Percentiles rank a stretch among this genome's conserved stretches.
These are phyloP conservation scores for Dendrolimus pini DNA, from an alignment of 2,888 invertebrate genomes.

Conservation along the genomic window DNA sequence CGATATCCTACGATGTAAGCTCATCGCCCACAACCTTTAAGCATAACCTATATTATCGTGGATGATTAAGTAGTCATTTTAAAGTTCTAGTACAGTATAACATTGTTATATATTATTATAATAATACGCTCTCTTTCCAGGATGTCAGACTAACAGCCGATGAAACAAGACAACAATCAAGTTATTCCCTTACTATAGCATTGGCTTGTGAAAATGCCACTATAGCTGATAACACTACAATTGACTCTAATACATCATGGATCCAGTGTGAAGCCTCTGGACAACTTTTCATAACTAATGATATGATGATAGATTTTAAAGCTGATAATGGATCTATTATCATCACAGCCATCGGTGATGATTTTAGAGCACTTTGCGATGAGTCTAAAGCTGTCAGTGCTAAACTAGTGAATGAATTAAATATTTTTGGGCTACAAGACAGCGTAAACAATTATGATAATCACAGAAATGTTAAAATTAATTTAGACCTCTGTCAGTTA, in stretches of 20 bases:
- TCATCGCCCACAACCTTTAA: too few relatives aligned
- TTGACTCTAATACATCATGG: conserved; percentile 2
- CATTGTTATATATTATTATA: neutral
- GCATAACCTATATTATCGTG: too few relatives aligned
- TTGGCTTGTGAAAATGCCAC: conserved; percentile 34
- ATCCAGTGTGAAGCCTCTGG: conserved; percentile 38
- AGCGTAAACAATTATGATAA: conserved; percentile 58
- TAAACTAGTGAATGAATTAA: conserved; percentile 31
- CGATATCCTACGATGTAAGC: too few relatives aligned
- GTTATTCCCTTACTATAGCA: conserved; percentile 44
- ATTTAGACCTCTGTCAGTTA: conserved; percentile 42
- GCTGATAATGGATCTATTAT: conserved; percentile 32
- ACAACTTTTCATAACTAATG: conserved; percentile 33
- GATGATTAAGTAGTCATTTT: too few relatives aligned
- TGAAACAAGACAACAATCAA: conserved; percentile 38
- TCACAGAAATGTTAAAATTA: conserved; percentile 24
- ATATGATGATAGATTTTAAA: conserved; percentile 34
- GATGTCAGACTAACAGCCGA: conserved; percentile 38
- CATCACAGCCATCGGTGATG: conserved; percentile 32
- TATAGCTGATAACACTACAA: conserved; percentile 10
- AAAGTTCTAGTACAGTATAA: too few relatives aligned
- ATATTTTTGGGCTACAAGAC: conserved; percentile 50
- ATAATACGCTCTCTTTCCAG: conserved; percentile 31
- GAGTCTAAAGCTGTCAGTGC: conserved; percentile 24
- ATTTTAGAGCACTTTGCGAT: conserved; percentile 37